Evolutionary conservation across 30 jellyfish, hydroid and myxozoan species (phyloP), one percentile per base, ranked within the genome.

Genomic region (Cassiopea andromeda): DNA sequence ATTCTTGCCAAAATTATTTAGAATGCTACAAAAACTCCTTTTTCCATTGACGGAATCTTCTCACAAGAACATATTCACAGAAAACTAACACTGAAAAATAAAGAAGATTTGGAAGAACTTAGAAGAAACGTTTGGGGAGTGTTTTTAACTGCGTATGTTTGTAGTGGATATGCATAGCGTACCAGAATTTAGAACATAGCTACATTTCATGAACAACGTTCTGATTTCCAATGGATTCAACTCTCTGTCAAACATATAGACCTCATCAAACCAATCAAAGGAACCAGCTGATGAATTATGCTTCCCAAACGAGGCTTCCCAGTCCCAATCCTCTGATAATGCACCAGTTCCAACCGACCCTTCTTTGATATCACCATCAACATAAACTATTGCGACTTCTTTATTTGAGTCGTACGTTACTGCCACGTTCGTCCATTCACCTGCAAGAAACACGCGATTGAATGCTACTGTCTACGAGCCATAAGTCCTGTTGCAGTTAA

Each of bases 251-350:
- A 80, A 93, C 98, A 93, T 93, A 60, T 82, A 93, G 60, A 93
- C 88, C 58, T 93, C 98, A 69, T 93, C 98, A 66, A 93, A 88
- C 88, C 91, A 93, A 83, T 93, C 98, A 54, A 64, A 93, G 46
- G 93, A 67, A 16, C 93, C 93, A 5, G 96, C 89, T 5, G 91
- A 70, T 46, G 97, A 90, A 75, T 82, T 80, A 84, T 93, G 98
- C 68, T 84, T 85, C 44, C 98, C 98, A 72, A 93, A 82, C 75
- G 98, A 91, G 81, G 98, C 98, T 54, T 77, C 93, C 45, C 98
- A 97, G 85, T 89, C 98, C 98, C 98, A 93, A 88, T 93, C 98
- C 89, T 88, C 98, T 50, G 98, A 93, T 8, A 93, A 78, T 16
- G 98, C 98, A 16, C 98, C 98, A 60, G 97, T 97, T 48, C 98